A percentile compares a stretch with the other conserved stretches of the same genome.
phyloP scores from a whole-genome alignment of 2,888 invertebrate genomes.

The Hirtodrosophila trivittata region DNA sequence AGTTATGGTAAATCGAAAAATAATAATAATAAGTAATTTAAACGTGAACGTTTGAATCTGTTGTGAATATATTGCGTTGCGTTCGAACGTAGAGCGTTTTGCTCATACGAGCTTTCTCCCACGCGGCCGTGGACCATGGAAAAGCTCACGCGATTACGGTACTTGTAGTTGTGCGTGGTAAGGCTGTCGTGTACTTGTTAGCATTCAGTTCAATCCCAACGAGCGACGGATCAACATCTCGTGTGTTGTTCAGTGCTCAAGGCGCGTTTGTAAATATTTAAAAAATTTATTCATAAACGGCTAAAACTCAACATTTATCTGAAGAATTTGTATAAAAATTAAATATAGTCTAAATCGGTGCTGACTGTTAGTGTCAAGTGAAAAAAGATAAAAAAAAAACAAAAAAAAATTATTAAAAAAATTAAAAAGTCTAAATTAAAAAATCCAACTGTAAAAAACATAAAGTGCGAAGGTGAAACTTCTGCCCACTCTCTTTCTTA shows the following conservation, averaged over 20 bases:
- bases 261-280: constrained; percentile 76
- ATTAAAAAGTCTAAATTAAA: constrained; percentile 25
- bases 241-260: constrained; percentile 62
- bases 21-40: too few relatives aligned
- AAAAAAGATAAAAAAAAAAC: constrained; percentile 22
- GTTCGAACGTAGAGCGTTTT: constrained; percentile 16
- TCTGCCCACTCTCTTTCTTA: constrained; percentile 54
- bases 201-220: constrained; percentile 77
- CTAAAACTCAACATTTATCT: constrained; percentile 47
- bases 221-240: constrained; percentile 72
- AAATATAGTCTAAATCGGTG: constrained; percentile 13
- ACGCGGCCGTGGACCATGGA: constrained; percentile 45
- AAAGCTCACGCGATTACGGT: constrained; percentile 55
- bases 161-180: constrained; percentile 59
- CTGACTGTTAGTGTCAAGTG: constrained; percentile 44
- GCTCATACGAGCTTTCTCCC: constrained; percentile 43
- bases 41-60: not conserved
- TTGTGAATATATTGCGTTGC: constrained; percentile 20
- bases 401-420: constrained; percentile 34
- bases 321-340: constrained; percentile 24
- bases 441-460: constrained; percentile 32
- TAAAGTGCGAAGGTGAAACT: constrained; percentile 77
- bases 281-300: constrained; percentile 68
- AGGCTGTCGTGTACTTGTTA: constrained; percentile 58
- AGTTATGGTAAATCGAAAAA: too few relatives aligned